Evolutionary conservation across 1,140 invertebrate species (phyloP).

Genomic region (Ceratitis capitata): DNA sequence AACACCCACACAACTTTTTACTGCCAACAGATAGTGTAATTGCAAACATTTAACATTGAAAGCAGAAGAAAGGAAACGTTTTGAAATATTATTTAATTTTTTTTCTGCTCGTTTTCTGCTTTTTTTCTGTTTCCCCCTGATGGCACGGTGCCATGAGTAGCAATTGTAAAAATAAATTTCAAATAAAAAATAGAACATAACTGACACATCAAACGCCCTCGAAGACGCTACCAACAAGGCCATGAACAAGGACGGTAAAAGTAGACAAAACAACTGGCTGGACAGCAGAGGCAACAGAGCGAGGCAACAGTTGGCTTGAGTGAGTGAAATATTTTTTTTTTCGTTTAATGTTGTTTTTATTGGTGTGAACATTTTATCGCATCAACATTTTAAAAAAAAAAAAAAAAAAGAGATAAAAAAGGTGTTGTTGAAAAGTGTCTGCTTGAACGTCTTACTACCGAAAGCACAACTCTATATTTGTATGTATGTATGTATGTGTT

Average conservation of each 20-base stretch:
- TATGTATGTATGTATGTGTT: neutral
- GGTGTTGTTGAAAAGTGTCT: no score
- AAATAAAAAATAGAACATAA: neutral
- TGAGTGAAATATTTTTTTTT: neutral
- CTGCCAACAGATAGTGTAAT: neutral
- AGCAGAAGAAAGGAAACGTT: neutral
- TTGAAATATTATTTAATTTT: neutral
- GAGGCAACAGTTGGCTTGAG: neutral
- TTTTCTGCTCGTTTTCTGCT: no score
- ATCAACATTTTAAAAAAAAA: no score
- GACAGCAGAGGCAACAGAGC: no score
- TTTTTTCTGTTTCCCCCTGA: no score
- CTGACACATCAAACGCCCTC: neutral
- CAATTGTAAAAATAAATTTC: neutral
- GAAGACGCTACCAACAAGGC: neutral
- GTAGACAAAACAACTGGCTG: neutral
- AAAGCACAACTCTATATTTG: neutral
- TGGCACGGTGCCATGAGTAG: neutral
- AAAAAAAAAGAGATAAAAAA: no score
- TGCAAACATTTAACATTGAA: neutral
- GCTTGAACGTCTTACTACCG: neutral
- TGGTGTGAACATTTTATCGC: neutral
- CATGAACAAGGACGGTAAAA: neutral
- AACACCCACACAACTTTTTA: neutral
- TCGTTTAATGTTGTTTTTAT: no score